Evolutionary conservation across 2,888 invertebrate genomes (phyloP), one percentile per base, ranked within the genome.

Genomic region (Clunio marinus): DNA sequence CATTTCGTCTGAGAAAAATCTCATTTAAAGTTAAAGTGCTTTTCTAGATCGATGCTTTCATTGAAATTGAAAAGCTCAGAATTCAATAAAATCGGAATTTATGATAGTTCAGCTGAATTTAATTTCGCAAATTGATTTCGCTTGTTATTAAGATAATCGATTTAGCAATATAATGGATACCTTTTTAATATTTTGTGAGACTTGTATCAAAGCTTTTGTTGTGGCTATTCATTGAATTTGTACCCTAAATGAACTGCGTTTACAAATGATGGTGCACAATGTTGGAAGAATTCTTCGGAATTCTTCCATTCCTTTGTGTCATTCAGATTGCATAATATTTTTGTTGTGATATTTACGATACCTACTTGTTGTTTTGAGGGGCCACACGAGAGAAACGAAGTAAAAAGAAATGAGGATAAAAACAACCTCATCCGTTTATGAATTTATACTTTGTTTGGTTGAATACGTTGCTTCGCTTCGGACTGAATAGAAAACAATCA

Each of bases 111-210:
- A 55, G 55, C 20, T 55, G 35, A 55, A 66, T 66, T 66, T 66
- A 51, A 66, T 66, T 66, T 66, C 55, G 55, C 55, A 66, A 66
- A 66, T 66, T 66, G 66, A 66, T 66, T 66, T 66, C 35, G 66
- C 51, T 66, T 66, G 66, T 66, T 66, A 66, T 66, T 66, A 66
- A 66, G 66, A 66, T 66, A 66, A 66, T 66, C 66, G 66, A 66
- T 66, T 66, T 66, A 66, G 51, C 51, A 24, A 55, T 35, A 66
- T 66, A 66, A 66, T 66, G 66, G 66, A 66, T 66, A 66, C 66
- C 66, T 66, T 66, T 66, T 66, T 55, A 66, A 55, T 66, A 17
- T 66, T 66, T 55, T 32, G 4, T 63, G 35, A 27, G 57, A 24
- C 27, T 57, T 27, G 7, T 20, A 27, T 57, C n/a, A 25, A 17